Conservation (phyloP, 2,797 vertebrate species). For the Labeo calbasu region DNA sequence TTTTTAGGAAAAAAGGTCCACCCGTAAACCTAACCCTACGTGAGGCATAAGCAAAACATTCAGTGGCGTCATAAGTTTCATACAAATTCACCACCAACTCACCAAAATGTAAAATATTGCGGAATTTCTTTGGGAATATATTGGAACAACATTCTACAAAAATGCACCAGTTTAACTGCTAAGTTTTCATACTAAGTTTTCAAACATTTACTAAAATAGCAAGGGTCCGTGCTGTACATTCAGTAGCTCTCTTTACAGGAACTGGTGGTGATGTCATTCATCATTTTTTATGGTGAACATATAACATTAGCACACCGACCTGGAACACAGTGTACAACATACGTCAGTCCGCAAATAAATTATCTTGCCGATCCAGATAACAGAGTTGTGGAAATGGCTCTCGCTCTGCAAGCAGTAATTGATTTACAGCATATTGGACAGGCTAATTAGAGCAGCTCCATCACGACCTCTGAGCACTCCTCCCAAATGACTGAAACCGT, state of each 20-base stretch:
- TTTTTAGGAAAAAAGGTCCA: too few relatives aligned
- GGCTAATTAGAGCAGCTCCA: constrained; percentile 42
- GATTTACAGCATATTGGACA: constrained; percentile 41
- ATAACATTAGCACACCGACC: not conserved
- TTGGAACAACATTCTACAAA: not conserved
- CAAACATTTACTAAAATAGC: not conserved
- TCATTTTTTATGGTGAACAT: constrained; percentile 2
- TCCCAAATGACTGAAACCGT: constrained; percentile 39
- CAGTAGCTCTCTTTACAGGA: not conserved
- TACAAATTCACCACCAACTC: not conserved
- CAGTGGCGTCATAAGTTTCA: too few relatives aligned
- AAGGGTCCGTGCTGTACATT: not conserved
- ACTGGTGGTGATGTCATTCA: not conserved
- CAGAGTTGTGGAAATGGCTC: constrained; percentile 46
- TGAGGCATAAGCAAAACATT: too few relatives aligned
- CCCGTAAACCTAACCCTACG: not conserved
- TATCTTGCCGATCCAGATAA: constrained; percentile 40
- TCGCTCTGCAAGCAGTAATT: constrained; percentile 45
- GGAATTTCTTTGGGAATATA: not conserved
- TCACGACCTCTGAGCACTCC: constrained; percentile 14
- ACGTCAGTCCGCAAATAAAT: constrained; percentile 36
- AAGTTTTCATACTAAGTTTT: not conserved
- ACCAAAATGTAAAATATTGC: not conserved
- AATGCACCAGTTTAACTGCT: not conserved
- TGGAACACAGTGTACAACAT: constrained; percentile 13